Base-by-base conservation (phyloP, 2,113 vertebrate genomes). In the Amphiprion ocellaris region DNA sequence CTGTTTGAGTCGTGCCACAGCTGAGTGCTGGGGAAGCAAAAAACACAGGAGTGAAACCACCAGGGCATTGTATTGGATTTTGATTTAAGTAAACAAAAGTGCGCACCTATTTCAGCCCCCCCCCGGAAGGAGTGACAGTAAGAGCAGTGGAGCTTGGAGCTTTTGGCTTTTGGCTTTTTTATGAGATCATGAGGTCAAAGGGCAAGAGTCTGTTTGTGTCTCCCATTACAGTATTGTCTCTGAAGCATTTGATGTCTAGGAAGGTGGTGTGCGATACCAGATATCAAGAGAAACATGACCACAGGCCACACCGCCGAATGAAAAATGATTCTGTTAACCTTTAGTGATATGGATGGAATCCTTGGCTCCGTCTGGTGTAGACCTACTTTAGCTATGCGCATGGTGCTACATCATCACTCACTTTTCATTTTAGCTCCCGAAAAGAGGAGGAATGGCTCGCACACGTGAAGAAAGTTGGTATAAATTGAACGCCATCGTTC, bases 81-180 rank as follows among this genome's bases (percentile, higher is more conserved):
- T 90, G 88, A 94, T 94, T 93, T 92, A 88, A 89, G 89, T 80
- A 91, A 93, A 90, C 84, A 90, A 83, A 84, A 82, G 81, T 82
- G 73, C 54, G 82, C 74, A 77, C 69, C 77, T 69, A 69, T 71
- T 62, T 75, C 74, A 62, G 65, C 53, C 46, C 26, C 46, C 26
- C 23, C 17, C 26, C 2, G 7, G 15, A 73, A 53, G 46, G 62
- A 79, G 50, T 66, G 47, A 56, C 28, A 12, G 60, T 24, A 56
- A 39, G 54, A 58, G 62, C 60, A 71, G 30, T 60, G 58, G 0
- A 21, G 67, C 73, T 52, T 69, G 59, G 53, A 65, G 68, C 30
- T 69, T 72, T 69, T 24, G 30, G 44, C 37, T 46, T 73, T 72
- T 58, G 50, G 26, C 47, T 85, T 79, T 79, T 74, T 52, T 79